Evolutionary conservation across 2,888 invertebrate genomes (phyloP).

Genomic region (Zaprionus obscuricornis): DNA sequence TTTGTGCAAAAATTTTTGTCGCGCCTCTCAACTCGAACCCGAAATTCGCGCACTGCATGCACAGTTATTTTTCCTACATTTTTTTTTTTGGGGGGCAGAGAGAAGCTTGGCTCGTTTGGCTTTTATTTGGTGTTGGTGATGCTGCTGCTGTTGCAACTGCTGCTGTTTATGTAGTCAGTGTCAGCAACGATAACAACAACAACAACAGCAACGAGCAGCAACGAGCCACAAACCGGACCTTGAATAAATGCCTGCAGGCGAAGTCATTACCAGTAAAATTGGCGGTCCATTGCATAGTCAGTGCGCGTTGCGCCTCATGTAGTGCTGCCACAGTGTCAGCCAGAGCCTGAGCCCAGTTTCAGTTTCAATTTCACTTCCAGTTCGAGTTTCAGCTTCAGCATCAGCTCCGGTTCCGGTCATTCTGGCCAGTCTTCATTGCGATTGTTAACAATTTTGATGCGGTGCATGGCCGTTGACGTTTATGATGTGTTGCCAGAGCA

Average conservation of each 20-base stretch:
- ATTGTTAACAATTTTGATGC: conserved; percentile 73
- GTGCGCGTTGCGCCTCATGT: too few species aligned
- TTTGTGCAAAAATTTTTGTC: too few species aligned
- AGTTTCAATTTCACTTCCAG: too few species aligned
- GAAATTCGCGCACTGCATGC: too few species aligned
- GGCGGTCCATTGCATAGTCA: conserved; percentile 26
- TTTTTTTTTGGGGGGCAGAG: too few species aligned
- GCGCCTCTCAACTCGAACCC: too few species aligned
- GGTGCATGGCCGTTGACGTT: conserved; percentile 76
- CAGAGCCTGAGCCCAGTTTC: too few species aligned
- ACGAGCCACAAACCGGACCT: conserved; percentile 34
- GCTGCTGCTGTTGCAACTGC: conserved; percentile 30
- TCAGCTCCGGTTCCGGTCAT: too few species aligned
- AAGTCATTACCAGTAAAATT: conserved; percentile 59
- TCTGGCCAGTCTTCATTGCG: conserved; percentile 66
- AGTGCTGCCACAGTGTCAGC: too few species aligned
- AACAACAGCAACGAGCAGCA: conserved; percentile 14
- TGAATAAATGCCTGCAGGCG: conserved; percentile 40
- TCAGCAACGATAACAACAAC: conserved; percentile 28
- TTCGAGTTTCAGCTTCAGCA: conserved; percentile 39
- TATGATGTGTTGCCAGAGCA: conserved; percentile 72
- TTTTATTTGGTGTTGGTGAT: too few species aligned
- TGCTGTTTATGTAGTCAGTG: conserved; percentile 66
- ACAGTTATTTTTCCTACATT: too few species aligned
- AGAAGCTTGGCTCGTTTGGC: too few species aligned